Evolutionary conservation across 2,113 vertebrate genomes (phyloP), one percentile per base, ranked within the genome.

Genomic region (Cygnus buccinator): DNA sequence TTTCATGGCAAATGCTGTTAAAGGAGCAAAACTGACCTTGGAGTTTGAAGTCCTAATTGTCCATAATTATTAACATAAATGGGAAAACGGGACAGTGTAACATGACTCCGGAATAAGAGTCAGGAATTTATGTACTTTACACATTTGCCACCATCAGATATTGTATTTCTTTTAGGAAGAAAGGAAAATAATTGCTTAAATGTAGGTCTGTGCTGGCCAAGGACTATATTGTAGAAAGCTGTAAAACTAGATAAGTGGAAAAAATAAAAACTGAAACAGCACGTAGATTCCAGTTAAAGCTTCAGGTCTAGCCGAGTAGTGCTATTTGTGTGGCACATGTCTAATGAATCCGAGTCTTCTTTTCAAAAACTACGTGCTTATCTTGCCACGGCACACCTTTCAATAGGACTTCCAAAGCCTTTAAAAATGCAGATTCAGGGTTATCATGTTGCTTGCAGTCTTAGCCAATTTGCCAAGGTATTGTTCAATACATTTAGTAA

Each of bases 361-460:
- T 84, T 65, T 72, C 62, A 41, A 71, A 54, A 54, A 3, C 55
- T 1, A 0, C 29, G 57, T 25, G 87, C 91, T 95, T 96, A 97
- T 97, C 97, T 96, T 17, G 2, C 92, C 75, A 89, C 1, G 9
- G 26, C 95, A 95, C 87, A 93, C 91, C 87, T 96, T 90, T 78
- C 17, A 6, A 54, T 62, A 22, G 92, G 89, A 57, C 74, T 77
- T 92, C 13, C 35, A 70, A 70, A 70, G 68, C 71, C 84, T 94
- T 68, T 89, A 73, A 95, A 61, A 94, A 93, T 90, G 91, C 89
- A 94, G 72, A 73, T 90, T 46, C 28, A 13, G 95, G 94, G 95
- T 95, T 97, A 96, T 96, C 84, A 2, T 35, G 84, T 61, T 44
- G 91, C 87, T 90, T 22, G 75, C 95, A 95, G 93, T 67, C 79